These are phyloP conservation scores for Phengaris alcon DNA, from an alignment of 2,888 invertebrate species.

Conservation along the genomic window DNA sequence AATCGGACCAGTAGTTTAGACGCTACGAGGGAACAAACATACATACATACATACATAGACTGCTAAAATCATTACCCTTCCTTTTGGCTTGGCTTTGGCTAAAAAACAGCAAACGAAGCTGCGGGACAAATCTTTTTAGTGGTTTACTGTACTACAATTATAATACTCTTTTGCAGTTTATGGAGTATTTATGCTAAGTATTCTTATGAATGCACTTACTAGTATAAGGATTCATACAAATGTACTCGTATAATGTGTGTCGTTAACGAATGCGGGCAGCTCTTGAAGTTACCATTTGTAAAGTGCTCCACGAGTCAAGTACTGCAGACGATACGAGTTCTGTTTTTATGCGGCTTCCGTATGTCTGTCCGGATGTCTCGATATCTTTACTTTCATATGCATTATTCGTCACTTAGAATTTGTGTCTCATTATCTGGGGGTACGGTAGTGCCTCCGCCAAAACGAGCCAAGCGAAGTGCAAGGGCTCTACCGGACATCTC, in stretches of 20 bases:
- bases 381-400: not conserved
- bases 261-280: conserved; percentile 13
- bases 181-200: not conserved
- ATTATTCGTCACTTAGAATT: too few species aligned
- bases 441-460: too few species aligned
- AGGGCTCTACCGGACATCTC: too few species aligned
- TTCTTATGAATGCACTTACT: conserved; percentile 3
- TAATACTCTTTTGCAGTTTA: not conserved
- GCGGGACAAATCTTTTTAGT: not conserved
- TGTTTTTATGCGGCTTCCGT: not conserved
- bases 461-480: too few species aligned
- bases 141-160: not conserved
- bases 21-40: too few species aligned
- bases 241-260: not conserved
- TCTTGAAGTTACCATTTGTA: conserved; percentile 14
- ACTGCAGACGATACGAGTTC: conserved; percentile 10
- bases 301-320: conserved; percentile 8
- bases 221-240: not conserved
- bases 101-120: not conserved
- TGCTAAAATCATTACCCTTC: too few species aligned
- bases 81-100: too few species aligned
- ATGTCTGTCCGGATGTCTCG: not conserved
- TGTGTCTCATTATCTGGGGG: too few species aligned
- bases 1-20: too few species aligned
- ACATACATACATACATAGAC: too few species aligned